These are phyloP conservation scores for Patagioenas fasciata DNA, from an alignment of 2,113 vertebrate genomes.

Conservation along the genomic window DNA sequence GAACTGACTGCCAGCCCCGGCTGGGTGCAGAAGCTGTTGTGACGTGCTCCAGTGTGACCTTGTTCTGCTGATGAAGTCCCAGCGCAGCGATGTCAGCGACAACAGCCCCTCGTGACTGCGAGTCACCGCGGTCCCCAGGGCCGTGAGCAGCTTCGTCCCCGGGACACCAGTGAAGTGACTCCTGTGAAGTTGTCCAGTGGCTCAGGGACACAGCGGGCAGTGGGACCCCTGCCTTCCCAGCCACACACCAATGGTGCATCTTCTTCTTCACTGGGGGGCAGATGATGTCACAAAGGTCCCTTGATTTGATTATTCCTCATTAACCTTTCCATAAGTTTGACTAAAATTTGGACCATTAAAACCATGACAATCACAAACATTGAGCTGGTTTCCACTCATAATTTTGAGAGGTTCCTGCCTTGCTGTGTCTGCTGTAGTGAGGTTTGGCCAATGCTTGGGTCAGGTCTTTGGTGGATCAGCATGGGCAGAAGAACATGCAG, in stretches of 20 bases:
- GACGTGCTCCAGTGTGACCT: too few relatives aligned
- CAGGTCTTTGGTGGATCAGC: background rate
- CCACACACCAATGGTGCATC: accelerated
- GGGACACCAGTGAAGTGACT: too few relatives aligned
- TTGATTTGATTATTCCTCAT: background rate
- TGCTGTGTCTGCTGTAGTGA: background rate
- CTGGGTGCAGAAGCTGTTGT: background rate
- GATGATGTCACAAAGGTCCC: accelerated
- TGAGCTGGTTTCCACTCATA: background rate
- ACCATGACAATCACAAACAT: background rate
- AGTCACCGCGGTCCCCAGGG: accelerated
- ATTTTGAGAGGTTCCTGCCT: background rate
- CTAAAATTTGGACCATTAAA: background rate
- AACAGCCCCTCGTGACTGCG: accelerated
- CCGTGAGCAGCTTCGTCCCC: background rate
- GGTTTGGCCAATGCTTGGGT: background rate
- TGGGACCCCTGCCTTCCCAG: background rate
- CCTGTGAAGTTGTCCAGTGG: too few relatives aligned
- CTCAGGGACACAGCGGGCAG: too few relatives aligned
- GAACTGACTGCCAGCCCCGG: background rate
- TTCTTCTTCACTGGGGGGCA: background rate
- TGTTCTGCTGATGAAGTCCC: background rate
- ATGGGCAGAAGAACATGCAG: background rate
- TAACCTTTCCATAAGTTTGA: background rate
- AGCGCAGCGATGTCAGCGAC: too few relatives aligned